Evolutionary conservation across 2,888 invertebrate species (phyloP), one percentile per base, ranked within the genome.

Genomic region (Lochmaea capreae): DNA sequence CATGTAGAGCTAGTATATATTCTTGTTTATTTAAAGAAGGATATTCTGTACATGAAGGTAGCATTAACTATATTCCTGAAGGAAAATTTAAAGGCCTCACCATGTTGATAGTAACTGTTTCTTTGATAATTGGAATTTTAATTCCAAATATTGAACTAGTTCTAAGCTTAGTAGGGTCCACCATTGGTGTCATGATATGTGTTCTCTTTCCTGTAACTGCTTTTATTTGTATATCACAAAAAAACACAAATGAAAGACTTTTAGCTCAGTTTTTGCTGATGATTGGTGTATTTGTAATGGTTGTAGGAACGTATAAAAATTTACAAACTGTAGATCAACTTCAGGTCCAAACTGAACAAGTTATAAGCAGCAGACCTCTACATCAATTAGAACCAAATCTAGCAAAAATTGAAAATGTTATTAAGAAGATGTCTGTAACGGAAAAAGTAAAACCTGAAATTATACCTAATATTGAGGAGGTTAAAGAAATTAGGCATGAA

Each of bases 111-210:
- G 92, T 99, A 0, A 87, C 90, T 0, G 89, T 91, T 22, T 93
- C 97, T 0, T 89, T 98, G 66, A 87, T 92, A 72, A 90, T 94
- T 72, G 97, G 97, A 14, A 91, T 99, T 67, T 86, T 97, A 77
- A 93, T 98, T 80, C 99, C 99, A 16, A 97, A 96, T 84, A 96
- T 97, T 73, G 97, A 99, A 88, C 91, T 98, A 81, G 96, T 99
- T 70, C 90, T 99, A 73, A 98, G 98, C 0, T 88, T 99, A 49
- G 93, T 97, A 52, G 99, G 99, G 0, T 96, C 98, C 1, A 98
- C 98, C 0, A 97, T 98, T 80, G 99, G 99, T 0, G 94, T 97
- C 14, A 91, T 96, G 79, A 94, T 99, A 79, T 98, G 98, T 82
- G 92, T 97, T 49, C 93, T 98, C 83, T 95, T 98, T 83, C 99